Evolutionary conservation across 2,888 invertebrate species (phyloP).

Genomic region (Mesoligia furuncula): DNA sequence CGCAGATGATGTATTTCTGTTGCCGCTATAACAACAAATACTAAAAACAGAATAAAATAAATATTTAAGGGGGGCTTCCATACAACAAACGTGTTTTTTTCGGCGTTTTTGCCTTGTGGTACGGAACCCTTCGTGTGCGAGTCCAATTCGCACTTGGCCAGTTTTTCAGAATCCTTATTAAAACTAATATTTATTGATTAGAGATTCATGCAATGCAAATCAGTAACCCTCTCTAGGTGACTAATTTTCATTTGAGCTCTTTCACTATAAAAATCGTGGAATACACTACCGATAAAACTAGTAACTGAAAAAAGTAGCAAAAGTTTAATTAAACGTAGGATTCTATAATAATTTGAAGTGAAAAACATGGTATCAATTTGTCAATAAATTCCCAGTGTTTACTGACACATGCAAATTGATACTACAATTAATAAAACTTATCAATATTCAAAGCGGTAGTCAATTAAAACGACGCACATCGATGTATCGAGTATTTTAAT

Average conservation of each 20-base stretch:
- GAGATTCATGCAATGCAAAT: background rate
- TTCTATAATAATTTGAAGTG: constrained; percentile 5
- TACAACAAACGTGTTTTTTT: too few relatives aligned
- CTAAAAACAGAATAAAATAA: too few relatives aligned
- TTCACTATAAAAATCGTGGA: background rate
- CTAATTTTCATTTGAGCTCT: background rate
- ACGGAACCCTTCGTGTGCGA: too few relatives aligned
- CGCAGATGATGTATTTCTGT: too few relatives aligned
- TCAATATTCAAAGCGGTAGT: constrained; percentile 33
- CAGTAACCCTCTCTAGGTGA: background rate
- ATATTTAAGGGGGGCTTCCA: too few relatives aligned
- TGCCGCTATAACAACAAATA: too few relatives aligned
- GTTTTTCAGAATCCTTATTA: background rate
- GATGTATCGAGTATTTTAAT: constrained; percentile 59
- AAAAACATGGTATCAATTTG: constrained; percentile 6
- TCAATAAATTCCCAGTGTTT: constrained; percentile 30
- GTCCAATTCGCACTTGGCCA: too few relatives aligned
- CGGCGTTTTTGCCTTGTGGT: too few relatives aligned
- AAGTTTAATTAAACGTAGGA: background rate
- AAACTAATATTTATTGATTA: background rate
- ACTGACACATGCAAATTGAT: constrained; percentile 40
- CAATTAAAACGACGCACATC: constrained; percentile 48
- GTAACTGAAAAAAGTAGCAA: background rate
- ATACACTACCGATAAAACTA: background rate
- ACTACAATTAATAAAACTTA: constrained; percentile 49